Percentiles rank a stretch among this genome's conserved stretches.
Evolutionary conservation across 2,113 vertebrate genomes (phyloP).

Genomic region (Rhinolophus sinicus): DNA sequence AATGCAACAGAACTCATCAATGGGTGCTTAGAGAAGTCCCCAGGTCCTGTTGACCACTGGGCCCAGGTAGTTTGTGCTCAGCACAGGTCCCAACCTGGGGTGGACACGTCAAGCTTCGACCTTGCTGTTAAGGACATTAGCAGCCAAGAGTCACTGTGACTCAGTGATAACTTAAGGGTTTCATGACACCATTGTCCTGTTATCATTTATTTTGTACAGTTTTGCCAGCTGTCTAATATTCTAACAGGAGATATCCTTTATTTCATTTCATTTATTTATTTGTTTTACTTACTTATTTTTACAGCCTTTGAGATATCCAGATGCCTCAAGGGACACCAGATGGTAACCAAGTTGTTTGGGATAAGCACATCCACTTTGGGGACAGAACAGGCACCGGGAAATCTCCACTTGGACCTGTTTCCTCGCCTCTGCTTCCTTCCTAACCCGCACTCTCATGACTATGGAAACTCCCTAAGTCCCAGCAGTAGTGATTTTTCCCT

Average conservation of each 20-base stretch:
- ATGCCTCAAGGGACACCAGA: background rate
- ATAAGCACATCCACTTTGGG: background rate
- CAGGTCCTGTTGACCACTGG: background rate
- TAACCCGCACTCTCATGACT: fast-evolving
- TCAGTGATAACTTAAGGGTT: background rate
- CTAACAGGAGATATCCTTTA: background rate
- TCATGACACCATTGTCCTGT: background rate
- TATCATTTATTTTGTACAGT: background rate
- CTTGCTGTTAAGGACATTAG: background rate
- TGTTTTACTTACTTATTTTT: background rate
- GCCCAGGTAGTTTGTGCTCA: background rate
- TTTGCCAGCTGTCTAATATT: background rate
- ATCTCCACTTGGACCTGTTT: background rate
- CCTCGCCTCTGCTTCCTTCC: background rate
- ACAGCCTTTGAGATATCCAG: background rate
- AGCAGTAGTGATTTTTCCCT: background rate
- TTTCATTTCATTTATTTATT: background rate
- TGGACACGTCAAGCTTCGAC: background rate
- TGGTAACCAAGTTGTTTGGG: background rate
- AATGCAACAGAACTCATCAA: background rate
- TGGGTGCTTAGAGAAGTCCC: fast-evolving
- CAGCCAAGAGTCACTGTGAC: background rate
- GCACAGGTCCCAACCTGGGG: too few relatives aligned
- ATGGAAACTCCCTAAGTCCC: background rate
- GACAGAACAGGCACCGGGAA: background rate